phyloP scores from a whole-genome alignment of 1,140 invertebrate genomes.

The Oryzaephilus surinamensis region DNA sequence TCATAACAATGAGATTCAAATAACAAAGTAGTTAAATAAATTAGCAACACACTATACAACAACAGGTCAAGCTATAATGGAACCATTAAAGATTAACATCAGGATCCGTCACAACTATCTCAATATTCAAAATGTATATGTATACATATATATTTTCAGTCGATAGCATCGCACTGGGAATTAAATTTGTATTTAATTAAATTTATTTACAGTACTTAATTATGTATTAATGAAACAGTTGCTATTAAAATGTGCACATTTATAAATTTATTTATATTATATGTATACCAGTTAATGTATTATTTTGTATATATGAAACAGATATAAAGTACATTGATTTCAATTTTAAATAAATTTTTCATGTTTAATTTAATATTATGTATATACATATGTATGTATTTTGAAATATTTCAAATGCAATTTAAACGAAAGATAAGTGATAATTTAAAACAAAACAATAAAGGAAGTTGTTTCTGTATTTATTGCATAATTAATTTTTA shows the following conservation, averaged over 20 bases:
- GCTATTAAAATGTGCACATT: slow-evolving; percentile 26
- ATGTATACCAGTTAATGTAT: no score
- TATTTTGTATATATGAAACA: no score
- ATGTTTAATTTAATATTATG: no score
- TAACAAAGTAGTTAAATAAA: slow-evolving; percentile 25
- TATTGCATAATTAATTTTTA: no score
- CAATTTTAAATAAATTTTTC: no score
- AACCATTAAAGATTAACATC: slow-evolving; percentile 23
- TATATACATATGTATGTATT: no score
- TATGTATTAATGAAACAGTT: slow-evolving; percentile 29
- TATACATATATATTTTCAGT: no score
- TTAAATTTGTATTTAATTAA: slow-evolving; percentile 27
- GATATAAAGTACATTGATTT: no score
- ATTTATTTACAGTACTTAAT: slow-evolving; percentile 27
- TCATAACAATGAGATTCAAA: slow-evolving; percentile 22
- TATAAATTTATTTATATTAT: slow-evolving; percentile 23
- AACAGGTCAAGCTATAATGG: slow-evolving; percentile 16
- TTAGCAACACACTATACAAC: slow-evolving; percentile 14
- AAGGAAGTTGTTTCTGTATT: no score
- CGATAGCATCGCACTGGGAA: slow-evolving; percentile 12
- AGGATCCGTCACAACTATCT: slow-evolving; percentile 15
- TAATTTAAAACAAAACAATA: no score
- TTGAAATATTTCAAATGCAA: no score
- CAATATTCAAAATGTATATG: slow-evolving; percentile 17
- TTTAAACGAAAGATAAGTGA: no score